Base-by-base conservation (phyloP, 2,888 invertebrate genomes). In the Diabrotica balteata region DNA sequence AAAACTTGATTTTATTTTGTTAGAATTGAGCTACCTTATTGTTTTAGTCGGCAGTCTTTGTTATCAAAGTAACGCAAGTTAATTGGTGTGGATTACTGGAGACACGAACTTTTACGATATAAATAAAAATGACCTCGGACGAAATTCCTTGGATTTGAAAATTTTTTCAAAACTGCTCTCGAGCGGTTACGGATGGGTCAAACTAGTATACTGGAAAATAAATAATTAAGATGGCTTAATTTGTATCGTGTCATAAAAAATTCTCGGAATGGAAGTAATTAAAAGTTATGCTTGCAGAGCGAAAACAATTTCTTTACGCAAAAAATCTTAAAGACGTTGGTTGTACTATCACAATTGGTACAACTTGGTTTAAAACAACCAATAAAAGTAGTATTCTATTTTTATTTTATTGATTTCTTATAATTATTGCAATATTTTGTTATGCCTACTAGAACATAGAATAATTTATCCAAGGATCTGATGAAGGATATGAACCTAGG, bases 91-190 rank as follows among this genome's bases (percentile, higher is more conserved):
- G 58, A 63, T 63, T 51, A 53, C 45, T 64, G 58, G 45, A 59
- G 64, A 52, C 64, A 64, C 64, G 64, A 67, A 67, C 66, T 54
- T 65, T 49, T 65, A 47, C 55, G 52, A 57, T 58, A 62, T 68
- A 62, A 68, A 65, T 68, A 68, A 64, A 68, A 65, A 61, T 68
- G 68, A 52, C 68, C 68, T 68, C 54, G 65, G 11, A 17, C 7
- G 53, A 62, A 68, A 68, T 68, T 68, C 62, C 55, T 65, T 8
- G 61, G 47, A 62, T 61, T 54, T 54, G 53, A 54, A 68, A 62
- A 59, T 68, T 59, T 51, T 11, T 53, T 53, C 45, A 8, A 32
- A 64, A 58, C 64, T 46, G 52, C 64, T 64, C 50, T 58, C 42
- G 32, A 11, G 64, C 64, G 64, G 64, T 58, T 64, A n/a, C 17